Percentiles rank a stretch among this genome's conserved stretches.
Conservation (phyloP, 1,140 invertebrate species). For the Pseudomyrmex sp. region DNA sequence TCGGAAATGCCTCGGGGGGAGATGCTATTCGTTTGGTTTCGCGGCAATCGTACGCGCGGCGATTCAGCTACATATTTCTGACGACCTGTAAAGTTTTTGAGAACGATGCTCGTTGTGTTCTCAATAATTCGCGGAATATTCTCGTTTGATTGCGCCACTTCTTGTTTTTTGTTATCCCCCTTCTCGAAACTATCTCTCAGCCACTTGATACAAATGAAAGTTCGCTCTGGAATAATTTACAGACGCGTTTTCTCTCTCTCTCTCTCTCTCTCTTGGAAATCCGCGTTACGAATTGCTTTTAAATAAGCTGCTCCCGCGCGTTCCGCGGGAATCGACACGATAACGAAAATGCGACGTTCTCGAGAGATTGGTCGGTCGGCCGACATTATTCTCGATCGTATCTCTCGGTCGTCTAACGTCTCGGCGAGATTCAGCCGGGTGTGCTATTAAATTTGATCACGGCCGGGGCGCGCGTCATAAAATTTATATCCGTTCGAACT, state of each 20-base stretch:
- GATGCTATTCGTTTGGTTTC: constrained; percentile 62
- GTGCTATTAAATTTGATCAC: constrained; percentile 58
- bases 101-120: not conserved
- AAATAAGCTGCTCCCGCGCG: constrained; percentile 16
- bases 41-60: constrained; percentile 21
- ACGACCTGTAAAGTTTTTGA: not conserved
- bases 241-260: no score
- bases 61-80: constrained; percentile 17
- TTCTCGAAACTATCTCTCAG: no score
- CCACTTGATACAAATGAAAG: no score
- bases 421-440: constrained; percentile 30
- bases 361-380: constrained; percentile 48
- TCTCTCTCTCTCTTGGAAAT: no score
- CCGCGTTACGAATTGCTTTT: constrained; percentile 21
- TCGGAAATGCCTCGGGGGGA: constrained; percentile 75
- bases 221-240: no score
- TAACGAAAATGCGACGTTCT: constrained; percentile 47
- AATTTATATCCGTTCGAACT: constrained; percentile 57
- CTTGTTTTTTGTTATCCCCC: no score
- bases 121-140: not conserved
- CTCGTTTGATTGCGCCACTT: not conserved
- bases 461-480: constrained; percentile 46
- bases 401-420: constrained; percentile 13
- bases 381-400: constrained; percentile 55
- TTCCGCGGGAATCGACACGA: constrained; percentile 6